phyloP scores from a whole-genome alignment of 2,113 vertebrate genomes.

The Microtus ochrogaster region DNA sequence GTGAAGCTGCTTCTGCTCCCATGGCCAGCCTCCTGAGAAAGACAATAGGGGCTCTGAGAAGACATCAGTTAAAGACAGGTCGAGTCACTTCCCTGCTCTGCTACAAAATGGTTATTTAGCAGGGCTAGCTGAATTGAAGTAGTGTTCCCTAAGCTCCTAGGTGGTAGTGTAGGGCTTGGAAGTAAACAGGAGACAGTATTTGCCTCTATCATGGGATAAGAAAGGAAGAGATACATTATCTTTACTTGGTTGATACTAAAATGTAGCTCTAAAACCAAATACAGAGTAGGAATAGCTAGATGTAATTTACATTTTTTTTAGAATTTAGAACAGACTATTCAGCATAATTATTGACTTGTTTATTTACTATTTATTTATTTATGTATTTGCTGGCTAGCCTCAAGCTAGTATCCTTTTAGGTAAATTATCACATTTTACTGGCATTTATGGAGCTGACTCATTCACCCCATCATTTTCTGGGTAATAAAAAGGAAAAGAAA shows the following conservation, averaged over 20 bases:
- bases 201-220: neutral
- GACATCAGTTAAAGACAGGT: conserved; percentile 61
- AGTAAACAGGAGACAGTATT: conserved; percentile 1
- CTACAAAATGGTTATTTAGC: conserved; percentile 27
- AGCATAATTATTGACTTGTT: conserved; percentile 39
- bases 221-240: neutral
- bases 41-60: conserved; percentile 67
- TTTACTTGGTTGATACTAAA: conserved; percentile 44
- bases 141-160: conserved; percentile 55
- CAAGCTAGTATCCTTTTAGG: neutral
- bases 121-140: conserved; percentile 31
- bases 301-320: conserved; percentile 45
- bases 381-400: neutral
- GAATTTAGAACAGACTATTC: conserved; percentile 49
- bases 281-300: neutral
- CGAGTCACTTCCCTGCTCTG: neutral
- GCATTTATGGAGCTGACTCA: neutral
- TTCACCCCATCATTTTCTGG: neutral
- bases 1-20: conserved; percentile 7
- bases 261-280: conserved; percentile 44
- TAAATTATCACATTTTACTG: conserved; percentile 43
- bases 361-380: neutral
- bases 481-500: conserved; percentile 38
- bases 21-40: conserved; percentile 58
- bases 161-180: neutral